A percentile compares a stretch with the other conserved stretches of the same genome.
These are phyloP conservation scores for Harpalus rufipes DNA, from an alignment of 2,888 invertebrate species.

Conservation along the genomic window DNA sequence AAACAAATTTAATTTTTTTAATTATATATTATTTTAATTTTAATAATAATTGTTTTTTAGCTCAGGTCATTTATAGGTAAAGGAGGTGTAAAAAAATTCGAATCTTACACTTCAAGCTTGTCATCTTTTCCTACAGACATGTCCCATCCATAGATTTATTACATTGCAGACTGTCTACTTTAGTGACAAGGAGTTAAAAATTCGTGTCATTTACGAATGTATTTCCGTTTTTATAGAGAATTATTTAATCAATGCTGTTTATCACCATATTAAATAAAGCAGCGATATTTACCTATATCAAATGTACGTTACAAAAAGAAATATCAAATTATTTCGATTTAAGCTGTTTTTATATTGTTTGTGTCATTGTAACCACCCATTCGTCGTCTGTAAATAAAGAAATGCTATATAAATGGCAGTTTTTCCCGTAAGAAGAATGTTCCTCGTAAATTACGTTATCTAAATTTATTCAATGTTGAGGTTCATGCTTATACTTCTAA, in stretches of 20 bases:
- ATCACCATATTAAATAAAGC: neutral
- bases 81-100: no score
- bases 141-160: no score
- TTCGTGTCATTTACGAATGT: neutral
- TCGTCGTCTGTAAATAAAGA: neutral
- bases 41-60: no score
- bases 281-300: neutral
- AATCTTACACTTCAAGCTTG: no score
- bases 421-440: conserved; percentile 8
- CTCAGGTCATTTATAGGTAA: no score
- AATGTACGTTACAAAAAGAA: neutral
- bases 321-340: neutral
- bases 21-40: no score
- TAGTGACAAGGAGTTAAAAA: no score
- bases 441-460: conserved; percentile 31
- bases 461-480: conserved; percentile 34
- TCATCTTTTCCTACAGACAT: no score
- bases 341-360: neutral
- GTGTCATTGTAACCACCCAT: neutral
- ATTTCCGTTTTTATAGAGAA: neutral
- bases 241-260: neutral
- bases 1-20: no score
- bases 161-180: no score
- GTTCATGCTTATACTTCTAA: conserved; percentile 13
- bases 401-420: neutral